Evolutionary conservation across 2,113 vertebrate species (phyloP).

Genomic region (Arenaria interpres): DNA sequence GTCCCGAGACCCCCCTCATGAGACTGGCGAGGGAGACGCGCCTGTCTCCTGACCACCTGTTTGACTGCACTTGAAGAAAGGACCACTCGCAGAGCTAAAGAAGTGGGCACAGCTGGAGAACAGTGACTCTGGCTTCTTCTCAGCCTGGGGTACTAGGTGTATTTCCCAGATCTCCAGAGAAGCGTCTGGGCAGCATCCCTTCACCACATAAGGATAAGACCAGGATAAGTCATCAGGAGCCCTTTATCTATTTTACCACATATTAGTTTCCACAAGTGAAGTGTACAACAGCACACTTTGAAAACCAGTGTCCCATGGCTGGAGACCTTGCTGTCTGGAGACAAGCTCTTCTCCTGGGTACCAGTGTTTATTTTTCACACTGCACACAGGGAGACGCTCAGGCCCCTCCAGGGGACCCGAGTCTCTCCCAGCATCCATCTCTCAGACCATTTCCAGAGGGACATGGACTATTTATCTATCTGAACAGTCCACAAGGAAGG

Average conservation of each 20-base stretch:
- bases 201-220: not conserved
- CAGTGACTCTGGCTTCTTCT: not conserved
- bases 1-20: not conserved
- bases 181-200: not conserved
- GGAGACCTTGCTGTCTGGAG: not conserved
- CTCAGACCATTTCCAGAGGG: not conserved
- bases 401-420: not conserved
- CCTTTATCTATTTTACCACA: not conserved
- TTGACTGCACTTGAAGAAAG: not conserved
- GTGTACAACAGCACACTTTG: not conserved
- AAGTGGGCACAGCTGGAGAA: not conserved
- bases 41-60: not conserved
- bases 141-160: not conserved
- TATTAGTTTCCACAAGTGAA: not conserved
- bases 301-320: not conserved
- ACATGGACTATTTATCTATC: not conserved
- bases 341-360: not conserved
- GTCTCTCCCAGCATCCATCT: not conserved
- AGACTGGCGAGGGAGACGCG: not conserved
- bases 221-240: not conserved
- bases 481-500: not conserved
- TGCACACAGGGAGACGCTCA: not conserved
- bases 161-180: not conserved
- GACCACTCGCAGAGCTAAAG: not conserved
- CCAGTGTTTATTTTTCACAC: not conserved